Evolutionary conservation across 2,888 invertebrate genomes (phyloP).

Genomic region (Empis stercorea): DNA sequence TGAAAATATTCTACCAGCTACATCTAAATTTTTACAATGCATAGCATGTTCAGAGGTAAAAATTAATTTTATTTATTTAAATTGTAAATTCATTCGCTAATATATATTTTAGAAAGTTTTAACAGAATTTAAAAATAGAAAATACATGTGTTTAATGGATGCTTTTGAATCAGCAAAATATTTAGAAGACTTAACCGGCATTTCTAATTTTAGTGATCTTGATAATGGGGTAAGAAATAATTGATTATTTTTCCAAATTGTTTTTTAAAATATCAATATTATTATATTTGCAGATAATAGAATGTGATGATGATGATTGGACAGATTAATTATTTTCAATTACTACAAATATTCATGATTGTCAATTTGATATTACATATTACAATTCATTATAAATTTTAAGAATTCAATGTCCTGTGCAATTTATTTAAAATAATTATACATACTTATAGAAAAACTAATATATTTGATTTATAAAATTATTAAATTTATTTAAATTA

Average conservation of each 20-base stretch:
- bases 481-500: too few relatives aligned
- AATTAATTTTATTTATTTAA: background rate
- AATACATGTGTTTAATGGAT: constrained; percentile 59
- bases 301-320: constrained; percentile 29
- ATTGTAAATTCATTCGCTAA: background rate
- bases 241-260: background rate
- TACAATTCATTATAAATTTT: too few relatives aligned
- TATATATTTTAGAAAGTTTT: constrained; percentile 29
- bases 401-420: too few relatives aligned
- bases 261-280: background rate
- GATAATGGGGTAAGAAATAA: constrained; percentile 40
- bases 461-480: too few relatives aligned
- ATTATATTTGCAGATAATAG: constrained; percentile 25
- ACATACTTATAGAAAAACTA: too few relatives aligned
- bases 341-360: background rate
- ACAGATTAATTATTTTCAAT: constrained; percentile 6
- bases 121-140: constrained; percentile 40
- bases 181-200: constrained; percentile 76
- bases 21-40: constrained; percentile 76
- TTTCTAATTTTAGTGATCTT: constrained; percentile 48
- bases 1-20: constrained; percentile 71
- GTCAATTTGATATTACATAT: too few relatives aligned
- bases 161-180: constrained; percentile 69
- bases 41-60: constrained; percentile 72
- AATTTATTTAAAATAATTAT: too few relatives aligned